Conservation (phyloP, 2,888 invertebrate species). For the Troides helena region DNA sequence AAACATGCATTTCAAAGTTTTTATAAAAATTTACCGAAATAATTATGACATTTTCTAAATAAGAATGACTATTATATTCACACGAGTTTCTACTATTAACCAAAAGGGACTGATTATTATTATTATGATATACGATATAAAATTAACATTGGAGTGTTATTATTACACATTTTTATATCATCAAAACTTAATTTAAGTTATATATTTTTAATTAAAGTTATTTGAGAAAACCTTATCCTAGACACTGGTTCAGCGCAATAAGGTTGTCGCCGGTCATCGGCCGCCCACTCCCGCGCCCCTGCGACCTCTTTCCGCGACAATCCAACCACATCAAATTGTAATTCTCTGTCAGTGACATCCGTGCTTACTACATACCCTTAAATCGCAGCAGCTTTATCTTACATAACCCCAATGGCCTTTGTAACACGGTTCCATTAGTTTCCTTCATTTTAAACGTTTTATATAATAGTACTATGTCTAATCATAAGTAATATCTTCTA, state of each 20-base stretch:
- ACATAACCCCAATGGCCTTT: slow-evolving; percentile 30
- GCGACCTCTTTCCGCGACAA: slow-evolving; percentile 66
- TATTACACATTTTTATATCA: not conserved
- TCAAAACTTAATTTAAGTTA: not conserved
- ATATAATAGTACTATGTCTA: too few species aligned
- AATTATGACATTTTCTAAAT: slow-evolving; percentile 25
- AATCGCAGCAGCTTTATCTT: slow-evolving; percentile 48
- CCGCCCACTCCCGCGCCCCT: slow-evolving; percentile 58
- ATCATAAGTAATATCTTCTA: not conserved
- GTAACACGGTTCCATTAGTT: not conserved
- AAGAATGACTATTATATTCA: slow-evolving; percentile 28
- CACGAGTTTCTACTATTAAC: not conserved
- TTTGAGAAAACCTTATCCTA: slow-evolving; percentile 72
- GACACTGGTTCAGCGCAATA: slow-evolving; percentile 69
- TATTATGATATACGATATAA: not conserved
- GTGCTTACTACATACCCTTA: slow-evolving; percentile 43
- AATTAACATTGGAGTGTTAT: not conserved
- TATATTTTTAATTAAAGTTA: slow-evolving; percentile 33
- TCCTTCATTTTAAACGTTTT: not conserved
- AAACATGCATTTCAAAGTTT: slow-evolving; percentile 13
- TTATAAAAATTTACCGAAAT: slow-evolving; percentile 3
- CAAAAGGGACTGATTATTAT: not conserved
- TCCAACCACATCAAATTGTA: slow-evolving; percentile 55
- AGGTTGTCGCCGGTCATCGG: slow-evolving; percentile 73
- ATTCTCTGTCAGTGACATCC: slow-evolving; percentile 44